Percentiles rank a stretch among this genome's conserved stretches.
phyloP scores from a whole-genome alignment of 2,113 vertebrate genomes.

The Stegastes partitus region DNA sequence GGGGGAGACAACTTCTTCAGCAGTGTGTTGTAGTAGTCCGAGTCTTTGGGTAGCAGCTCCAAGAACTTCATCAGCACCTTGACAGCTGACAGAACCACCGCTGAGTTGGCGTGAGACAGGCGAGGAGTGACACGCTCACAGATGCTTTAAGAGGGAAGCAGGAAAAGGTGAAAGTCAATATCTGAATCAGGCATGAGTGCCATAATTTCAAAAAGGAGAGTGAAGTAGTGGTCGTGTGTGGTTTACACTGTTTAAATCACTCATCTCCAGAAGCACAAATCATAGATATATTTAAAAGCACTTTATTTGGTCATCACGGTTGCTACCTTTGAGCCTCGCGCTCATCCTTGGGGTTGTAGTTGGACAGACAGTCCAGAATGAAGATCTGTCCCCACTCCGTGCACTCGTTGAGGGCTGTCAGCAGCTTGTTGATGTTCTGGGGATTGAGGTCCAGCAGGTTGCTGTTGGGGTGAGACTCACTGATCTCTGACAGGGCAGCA shows the following conservation, averaged over 20 bases:
- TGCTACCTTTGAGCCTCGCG: constrained; percentile 95
- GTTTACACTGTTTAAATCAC: no score
- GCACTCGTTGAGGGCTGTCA: constrained; percentile 97
- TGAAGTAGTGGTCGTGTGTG: neutral
- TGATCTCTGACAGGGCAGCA: constrained; percentile 97
- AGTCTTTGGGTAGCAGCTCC: constrained; percentile 97
- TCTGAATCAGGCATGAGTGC: no score
- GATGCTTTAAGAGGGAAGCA: constrained; percentile 84
- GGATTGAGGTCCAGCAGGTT: constrained; percentile 98
- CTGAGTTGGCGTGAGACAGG: constrained; percentile 97
- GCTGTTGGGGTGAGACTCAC: constrained; percentile 98
- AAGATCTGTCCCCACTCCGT: constrained; percentile 99
- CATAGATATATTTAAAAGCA: no score
- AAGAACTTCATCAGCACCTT: constrained; percentile 99
- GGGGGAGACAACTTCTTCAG: constrained; percentile 98
- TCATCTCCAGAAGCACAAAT: no score
- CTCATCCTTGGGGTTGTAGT: constrained; percentile 99
- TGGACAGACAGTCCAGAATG: constrained; percentile 98
- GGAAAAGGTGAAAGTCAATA: neutral
- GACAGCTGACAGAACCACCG: constrained; percentile 97
- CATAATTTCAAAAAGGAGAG: neutral
- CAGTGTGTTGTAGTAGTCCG: constrained; percentile 97
- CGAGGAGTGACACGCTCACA: constrained; percentile 97
- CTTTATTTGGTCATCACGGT: no score
- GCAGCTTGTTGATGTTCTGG: constrained; percentile 98